Base-by-base conservation (phyloP, 2,113 vertebrate species). In the Illadopsis cleaveri region DNA sequence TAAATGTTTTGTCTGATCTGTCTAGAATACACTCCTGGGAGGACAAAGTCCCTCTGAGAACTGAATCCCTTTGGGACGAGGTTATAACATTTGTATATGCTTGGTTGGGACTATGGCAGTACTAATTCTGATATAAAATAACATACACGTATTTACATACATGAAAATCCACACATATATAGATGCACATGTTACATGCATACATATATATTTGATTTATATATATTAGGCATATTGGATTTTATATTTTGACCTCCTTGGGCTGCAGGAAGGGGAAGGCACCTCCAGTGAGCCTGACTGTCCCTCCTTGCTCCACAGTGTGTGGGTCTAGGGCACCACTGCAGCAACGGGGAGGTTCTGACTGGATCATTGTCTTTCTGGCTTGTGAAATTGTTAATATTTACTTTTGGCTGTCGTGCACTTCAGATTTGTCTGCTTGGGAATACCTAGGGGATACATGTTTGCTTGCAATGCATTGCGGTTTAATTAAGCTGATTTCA, bases 401-500 rank as follows among this genome's bases (percentile, higher is more conserved):
- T 97, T 96, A 96, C 89, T 97, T 97, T 91, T 93, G 66, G n/a
- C 78, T 95, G 66, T 93, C 0, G 2, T 90, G 64, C 58, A 58
- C 87, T 97, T 86, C 66, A 70, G 66, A 87, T 96, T 98, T 97
- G 58, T 96, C 44, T 96, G 48, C 85, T 91, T 95, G 82, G 92
- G 58, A 82, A 91, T 91, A 96, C 87, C 70, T 95, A 72, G 94
- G 84, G 93, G 89, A 95, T 95, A 81, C 73, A 7, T 40, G 21
- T 82, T 97, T 97, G 89, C 77, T 97, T 96, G 80, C 65, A 92
- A 86, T 0, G 7, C 86, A 20, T 93, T 93, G 92, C 0, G 20
- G 94, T 97, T 97, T 96, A 98, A 97, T 97, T 98, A 98, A 93
- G 72, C 48, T 86, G 88, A 97, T 96, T 98, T 97, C 83, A 71